Conservation (phyloP, 2,888 invertebrate genomes). For the Rhagophthalmus giganteus region DNA sequence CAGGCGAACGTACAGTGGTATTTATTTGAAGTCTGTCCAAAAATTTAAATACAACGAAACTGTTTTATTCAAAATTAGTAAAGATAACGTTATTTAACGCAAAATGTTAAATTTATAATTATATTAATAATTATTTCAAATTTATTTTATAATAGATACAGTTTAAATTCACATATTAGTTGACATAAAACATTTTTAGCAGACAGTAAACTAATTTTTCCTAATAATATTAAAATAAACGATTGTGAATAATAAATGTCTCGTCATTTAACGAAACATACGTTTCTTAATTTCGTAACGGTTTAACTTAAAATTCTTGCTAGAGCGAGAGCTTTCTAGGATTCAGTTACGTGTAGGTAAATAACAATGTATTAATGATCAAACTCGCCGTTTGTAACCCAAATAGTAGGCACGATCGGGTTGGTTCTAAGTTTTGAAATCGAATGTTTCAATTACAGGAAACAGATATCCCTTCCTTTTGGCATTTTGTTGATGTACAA, state of each 20-base stretch:
- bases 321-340: conserved; percentile 26
- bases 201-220: no score
- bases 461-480: conserved; percentile 21
- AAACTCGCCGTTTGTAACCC: conserved; percentile 21
- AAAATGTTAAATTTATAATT: no score
- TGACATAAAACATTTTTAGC: no score
- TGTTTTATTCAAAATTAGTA: no score
- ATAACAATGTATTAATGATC: conserved; percentile 27
- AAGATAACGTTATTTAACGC: no score
- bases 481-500: conserved; percentile 25
- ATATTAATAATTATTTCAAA: no score
- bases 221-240: no score
- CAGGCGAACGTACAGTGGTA: no score
- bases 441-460: conserved; percentile 31
- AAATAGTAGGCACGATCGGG: conserved; percentile 24
- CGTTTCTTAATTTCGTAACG: conserved; percentile 15
- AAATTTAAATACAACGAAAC: no score
- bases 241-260: neutral
- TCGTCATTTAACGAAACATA: conserved; percentile 2
- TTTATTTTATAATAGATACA: no score
- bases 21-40: no score
- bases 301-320: conserved; percentile 12
- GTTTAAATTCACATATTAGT: no score
- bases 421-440: conserved; percentile 29
- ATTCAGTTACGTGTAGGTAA: conserved; percentile 19